These are phyloP conservation scores for Speoplatyrhinus poulsoni DNA, from an alignment of 2,113 vertebrate species.

Conservation along the genomic window DNA sequence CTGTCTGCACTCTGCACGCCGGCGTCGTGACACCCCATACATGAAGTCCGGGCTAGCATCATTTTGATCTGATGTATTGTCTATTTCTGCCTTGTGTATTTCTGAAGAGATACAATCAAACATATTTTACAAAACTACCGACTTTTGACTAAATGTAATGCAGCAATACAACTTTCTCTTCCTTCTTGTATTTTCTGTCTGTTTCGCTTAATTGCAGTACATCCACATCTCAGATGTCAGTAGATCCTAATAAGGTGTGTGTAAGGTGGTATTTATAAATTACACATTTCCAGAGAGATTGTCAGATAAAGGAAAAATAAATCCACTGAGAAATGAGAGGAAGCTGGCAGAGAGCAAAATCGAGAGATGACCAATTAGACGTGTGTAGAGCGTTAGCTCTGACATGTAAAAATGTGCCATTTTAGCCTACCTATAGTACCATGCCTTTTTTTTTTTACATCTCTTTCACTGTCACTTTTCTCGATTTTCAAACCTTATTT, in stretches of 20 bases:
- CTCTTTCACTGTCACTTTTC: neutral
- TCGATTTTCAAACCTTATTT: neutral
- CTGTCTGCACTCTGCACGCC: too few species aligned
- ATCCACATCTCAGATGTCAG: slow-evolving; percentile 31
- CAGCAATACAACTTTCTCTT: slow-evolving; percentile 5
- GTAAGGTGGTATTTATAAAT: slow-evolving; percentile 50
- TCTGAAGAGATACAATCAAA: too few species aligned
- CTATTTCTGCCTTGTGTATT: too few species aligned
- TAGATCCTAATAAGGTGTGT: slow-evolving; percentile 41
- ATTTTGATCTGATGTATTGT: too few species aligned
- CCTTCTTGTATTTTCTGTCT: slow-evolving; percentile 4
- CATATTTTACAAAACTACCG: too few species aligned
- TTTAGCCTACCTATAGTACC: slow-evolving; percentile 1
- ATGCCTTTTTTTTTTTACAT: neutral
- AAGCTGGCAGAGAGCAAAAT: slow-evolving; percentile 22
- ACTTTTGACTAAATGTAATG: too few species aligned
- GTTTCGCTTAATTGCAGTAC: slow-evolving; percentile 36
- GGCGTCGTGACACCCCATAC: too few species aligned
- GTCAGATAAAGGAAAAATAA: slow-evolving; percentile 50
- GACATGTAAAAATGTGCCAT: slow-evolving; percentile 28
- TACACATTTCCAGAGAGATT: slow-evolving; percentile 34
- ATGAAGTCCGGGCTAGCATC: too few species aligned
- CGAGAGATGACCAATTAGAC: slow-evolving; percentile 39
- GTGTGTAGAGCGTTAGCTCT: slow-evolving; percentile 24
- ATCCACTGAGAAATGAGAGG: slow-evolving; percentile 24